phyloP scores from a whole-genome alignment of 2,113 vertebrate genomes.

The Zootoca vivipara region DNA sequence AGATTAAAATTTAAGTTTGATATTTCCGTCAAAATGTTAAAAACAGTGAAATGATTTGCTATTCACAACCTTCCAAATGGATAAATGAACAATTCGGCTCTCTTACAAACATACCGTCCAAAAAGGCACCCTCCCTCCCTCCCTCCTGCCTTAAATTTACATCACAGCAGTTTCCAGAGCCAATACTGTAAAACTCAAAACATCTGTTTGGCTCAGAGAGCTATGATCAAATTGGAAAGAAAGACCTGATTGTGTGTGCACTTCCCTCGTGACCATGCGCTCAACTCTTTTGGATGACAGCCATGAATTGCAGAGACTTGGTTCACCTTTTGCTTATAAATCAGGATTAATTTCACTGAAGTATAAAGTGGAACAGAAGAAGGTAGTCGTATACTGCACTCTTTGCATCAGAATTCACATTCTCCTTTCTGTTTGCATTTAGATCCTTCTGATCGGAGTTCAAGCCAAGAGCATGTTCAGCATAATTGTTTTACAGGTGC shows the following conservation, averaged over 20 bases:
- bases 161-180: not conserved
- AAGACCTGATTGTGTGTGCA: not conserved
- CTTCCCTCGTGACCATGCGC: not conserved
- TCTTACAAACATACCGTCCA: not conserved
- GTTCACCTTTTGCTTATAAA: not conserved
- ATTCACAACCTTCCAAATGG: not conserved
- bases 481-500: not conserved
- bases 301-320: not conserved
- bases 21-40: not conserved
- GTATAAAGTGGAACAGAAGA: not conserved
- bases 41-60: not conserved
- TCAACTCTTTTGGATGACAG: not conserved
- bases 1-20: not conserved
- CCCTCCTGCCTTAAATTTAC: not conserved
- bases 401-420: not conserved
- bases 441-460: not conserved
- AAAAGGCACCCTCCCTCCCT: not conserved
- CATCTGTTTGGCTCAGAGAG: conserved; percentile 1
- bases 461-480: not conserved
- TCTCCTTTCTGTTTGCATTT: not conserved
- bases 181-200: not conserved
- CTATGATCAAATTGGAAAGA: not conserved
- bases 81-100: not conserved
- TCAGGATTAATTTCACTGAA: not conserved
- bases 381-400: not conserved